Base-by-base conservation (phyloP, 2,113 vertebrate genomes). In the Mola mola region DNA sequence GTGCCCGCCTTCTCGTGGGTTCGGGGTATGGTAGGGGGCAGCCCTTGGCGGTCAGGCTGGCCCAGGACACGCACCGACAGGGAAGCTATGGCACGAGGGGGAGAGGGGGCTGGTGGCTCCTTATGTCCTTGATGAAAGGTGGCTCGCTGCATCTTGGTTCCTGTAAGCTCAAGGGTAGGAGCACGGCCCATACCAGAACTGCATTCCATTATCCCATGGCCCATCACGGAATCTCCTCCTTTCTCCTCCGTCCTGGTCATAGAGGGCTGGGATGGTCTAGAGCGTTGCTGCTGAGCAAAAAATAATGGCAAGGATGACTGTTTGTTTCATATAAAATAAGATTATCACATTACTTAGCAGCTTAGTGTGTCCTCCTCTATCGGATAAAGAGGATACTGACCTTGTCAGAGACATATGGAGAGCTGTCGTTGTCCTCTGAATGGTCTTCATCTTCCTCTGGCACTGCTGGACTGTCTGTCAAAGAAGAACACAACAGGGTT, bases 31-130 rank as follows among this genome's bases (percentile, higher is more conserved):
- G 77, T 62, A 1, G 88, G 72, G 24, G 89, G 85, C 24, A 87
- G 66, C 5, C 87, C 89, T 56, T 91, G 89, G 47, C 72, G 78
- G 24, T 91, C 89, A 0, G 90, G 89, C 66, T 92, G 88, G 26
- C 88, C 91, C 24, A 92, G 64, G 21, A 92, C 91, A 0, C 91
- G 91, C 57, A 93, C 91, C 0, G 91, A 93, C 56, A 93, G 79
- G 4, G 91, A 93, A 17, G 92, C 92, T 6, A 93, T 90, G 1
- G 91, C 92, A 0, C 91, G 88, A 2, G 88, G 87, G 20, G 91
- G 92, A 24, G 92, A 90, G 0, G 88, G 85, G n/a, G 85, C 87
- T 2, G 87, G 73, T 6, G 83, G 82, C 51, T 91, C 89, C 31
- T 89, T 87, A 2, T 84, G 88, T 38, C 82, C 83, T 7, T 68